Conservation (phyloP, 35 echinoderm and acorn worm genomes). For the Acanthaster planci region DNA sequence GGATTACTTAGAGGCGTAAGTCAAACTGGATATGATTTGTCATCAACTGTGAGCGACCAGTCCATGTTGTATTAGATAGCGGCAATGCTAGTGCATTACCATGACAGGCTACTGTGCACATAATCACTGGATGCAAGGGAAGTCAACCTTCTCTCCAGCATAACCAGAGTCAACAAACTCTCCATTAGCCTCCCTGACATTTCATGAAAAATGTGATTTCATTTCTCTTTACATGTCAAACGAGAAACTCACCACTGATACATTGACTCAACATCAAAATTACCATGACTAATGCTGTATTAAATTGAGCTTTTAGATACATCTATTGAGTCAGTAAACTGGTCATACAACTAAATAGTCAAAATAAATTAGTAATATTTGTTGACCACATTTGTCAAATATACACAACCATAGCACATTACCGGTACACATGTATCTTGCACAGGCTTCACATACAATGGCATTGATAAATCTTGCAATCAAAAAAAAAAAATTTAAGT, state of each 20-base stretch:
- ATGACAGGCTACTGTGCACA: not conserved
- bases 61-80: not conserved
- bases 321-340: not conserved
- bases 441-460: not conserved
- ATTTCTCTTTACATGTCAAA: too few species aligned
- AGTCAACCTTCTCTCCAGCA: not conserved
- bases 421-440: slow-evolving; percentile 8
- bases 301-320: not conserved
- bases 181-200: not conserved
- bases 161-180: not conserved
- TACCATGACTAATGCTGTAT: not conserved
- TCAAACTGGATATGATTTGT: not conserved
- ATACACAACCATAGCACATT: slow-evolving; percentile 14
- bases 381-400: slow-evolving; percentile 7
- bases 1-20: not conserved
- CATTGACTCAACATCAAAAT: not conserved
- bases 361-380: slow-evolving; percentile 4
- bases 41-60: not conserved
- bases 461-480: slow-evolving; percentile 14
- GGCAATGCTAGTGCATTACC: not conserved
- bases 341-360: not conserved
- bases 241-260: too few species aligned
- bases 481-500: slow-evolving; percentile 1
- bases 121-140: not conserved
- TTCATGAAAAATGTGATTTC: too few species aligned